Percentiles rank a stretch among this genome's conserved stretches.
phyloP scores from a whole-genome alignment of 2,888 invertebrate genomes.

The Diadegma fenestrale region DNA sequence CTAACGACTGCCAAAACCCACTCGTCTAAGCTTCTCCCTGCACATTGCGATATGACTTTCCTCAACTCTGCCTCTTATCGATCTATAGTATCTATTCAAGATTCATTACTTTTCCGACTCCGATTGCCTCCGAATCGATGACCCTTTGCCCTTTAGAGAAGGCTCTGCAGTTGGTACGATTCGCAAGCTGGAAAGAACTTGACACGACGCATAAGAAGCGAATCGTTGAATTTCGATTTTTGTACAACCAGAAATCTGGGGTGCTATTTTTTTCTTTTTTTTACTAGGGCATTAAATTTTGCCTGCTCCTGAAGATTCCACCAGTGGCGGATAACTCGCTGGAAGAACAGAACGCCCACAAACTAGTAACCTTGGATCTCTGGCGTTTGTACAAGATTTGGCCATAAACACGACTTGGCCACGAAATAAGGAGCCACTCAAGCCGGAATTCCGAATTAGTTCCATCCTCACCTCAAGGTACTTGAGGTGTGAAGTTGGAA shows the following conservation, averaged over 20 bases:
- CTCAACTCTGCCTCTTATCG: constrained; percentile 27
- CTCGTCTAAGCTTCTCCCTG: constrained; percentile 46
- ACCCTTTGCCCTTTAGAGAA: neutral
- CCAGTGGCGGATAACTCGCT: constrained; percentile 27
- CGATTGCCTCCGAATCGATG: neutral
- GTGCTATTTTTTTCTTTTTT: constrained; percentile 32
- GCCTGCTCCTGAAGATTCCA: constrained; percentile 8
- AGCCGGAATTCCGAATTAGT: constrained; percentile 80
- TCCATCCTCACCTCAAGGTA: constrained; percentile 79
- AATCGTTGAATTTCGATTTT: neutral
- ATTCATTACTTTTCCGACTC: neutral
- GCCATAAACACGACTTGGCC: constrained; percentile 76
- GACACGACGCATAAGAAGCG: neutral
- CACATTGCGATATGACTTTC: constrained; percentile 37
- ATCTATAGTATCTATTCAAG: neutral
- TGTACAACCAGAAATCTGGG: neutral
- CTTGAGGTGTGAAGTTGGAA: constrained; percentile 81
- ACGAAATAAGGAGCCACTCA: constrained; percentile 80
- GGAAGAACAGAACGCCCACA: constrained; percentile 37
- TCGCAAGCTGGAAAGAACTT: too few relatives aligned
- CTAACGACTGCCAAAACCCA: constrained; percentile 45
- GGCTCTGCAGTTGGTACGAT: too few relatives aligned
- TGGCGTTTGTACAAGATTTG: constrained; percentile 71
- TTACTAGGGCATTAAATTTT: constrained; percentile 70
- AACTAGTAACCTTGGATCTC: constrained; percentile 50